A percentile compares a stretch with the other conserved stretches of the same genome.
phyloP scores from a whole-genome alignment of 2,113 vertebrate genomes.

The Nothobranchius furzeri region DNA sequence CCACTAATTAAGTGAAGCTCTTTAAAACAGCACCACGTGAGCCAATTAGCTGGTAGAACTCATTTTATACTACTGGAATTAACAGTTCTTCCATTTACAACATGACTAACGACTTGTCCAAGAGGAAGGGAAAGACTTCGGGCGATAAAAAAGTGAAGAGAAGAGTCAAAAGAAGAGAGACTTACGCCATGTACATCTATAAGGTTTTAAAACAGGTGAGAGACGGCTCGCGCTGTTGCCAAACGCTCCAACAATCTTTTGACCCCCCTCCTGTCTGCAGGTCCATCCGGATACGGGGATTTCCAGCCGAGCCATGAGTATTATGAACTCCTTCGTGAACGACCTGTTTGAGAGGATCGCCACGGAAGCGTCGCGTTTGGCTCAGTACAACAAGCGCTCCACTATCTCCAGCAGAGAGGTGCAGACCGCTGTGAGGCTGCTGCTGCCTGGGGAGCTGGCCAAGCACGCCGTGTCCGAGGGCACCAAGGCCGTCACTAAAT shows the following conservation, averaged over 20 bases:
- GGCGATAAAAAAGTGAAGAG: constrained; percentile 72
- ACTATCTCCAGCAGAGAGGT: constrained; percentile 83
- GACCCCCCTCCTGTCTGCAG: constrained; percentile 4
- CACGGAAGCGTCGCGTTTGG: constrained; percentile 80
- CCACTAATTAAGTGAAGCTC: constrained; percentile 37
- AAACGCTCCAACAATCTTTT: not conserved
- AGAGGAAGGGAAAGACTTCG: constrained; percentile 75
- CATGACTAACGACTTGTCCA: constrained; percentile 74
- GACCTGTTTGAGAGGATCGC: constrained; percentile 81
- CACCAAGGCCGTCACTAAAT: constrained; percentile 83
- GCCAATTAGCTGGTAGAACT: not conserved
- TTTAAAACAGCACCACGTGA: constrained; percentile 1
- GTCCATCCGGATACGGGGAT: constrained; percentile 82
- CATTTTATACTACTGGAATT: not conserved
- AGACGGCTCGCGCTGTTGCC: not conserved
- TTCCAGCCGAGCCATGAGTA: constrained; percentile 81
- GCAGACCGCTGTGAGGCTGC: constrained; percentile 78
- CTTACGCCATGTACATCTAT: constrained; percentile 82
- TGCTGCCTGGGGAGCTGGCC: constrained; percentile 82
- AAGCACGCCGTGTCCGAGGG: constrained; percentile 83
- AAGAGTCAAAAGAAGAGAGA: constrained; percentile 76
- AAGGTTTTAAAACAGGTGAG: constrained; percentile 81
- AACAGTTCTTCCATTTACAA: not conserved
- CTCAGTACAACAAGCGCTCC: constrained; percentile 81
- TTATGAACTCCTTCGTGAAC: constrained; percentile 84